These are phyloP conservation scores for Acronicta aceris DNA, from an alignment of 2,888 invertebrate genomes.

Conservation along the genomic window DNA sequence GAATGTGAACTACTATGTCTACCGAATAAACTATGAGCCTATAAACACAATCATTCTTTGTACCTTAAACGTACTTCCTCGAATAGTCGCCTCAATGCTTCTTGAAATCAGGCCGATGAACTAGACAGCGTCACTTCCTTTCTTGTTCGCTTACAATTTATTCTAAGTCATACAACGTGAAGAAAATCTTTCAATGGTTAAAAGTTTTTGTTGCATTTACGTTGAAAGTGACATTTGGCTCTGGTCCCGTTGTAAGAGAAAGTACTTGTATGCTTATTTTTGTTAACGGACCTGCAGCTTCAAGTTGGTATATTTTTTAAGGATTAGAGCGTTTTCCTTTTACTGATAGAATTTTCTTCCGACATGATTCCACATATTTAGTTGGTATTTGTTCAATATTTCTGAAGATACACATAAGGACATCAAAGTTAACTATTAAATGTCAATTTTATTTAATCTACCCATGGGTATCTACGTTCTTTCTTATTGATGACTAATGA, in stretches of 20 bases:
- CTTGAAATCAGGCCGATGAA: conserved; percentile 82
- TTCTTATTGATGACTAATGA: too few relatives aligned
- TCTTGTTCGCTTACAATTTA: conserved; percentile 58
- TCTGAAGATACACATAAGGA: too few relatives aligned
- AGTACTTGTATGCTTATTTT: conserved; percentile 36
- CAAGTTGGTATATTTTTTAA: too few relatives aligned
- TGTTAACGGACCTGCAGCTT: background rate
- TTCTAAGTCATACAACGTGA: conserved; percentile 27
- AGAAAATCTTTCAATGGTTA: conserved; percentile 31
- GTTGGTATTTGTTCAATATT: too few relatives aligned
- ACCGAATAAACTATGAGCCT: conserved; percentile 47
- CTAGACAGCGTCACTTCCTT: conserved; percentile 81
- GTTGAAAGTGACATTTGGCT: conserved; percentile 48
- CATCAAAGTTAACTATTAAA: too few relatives aligned
- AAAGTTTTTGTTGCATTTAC: conserved; percentile 38
- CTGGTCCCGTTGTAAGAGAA: conserved; percentile 46
- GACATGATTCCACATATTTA: too few relatives aligned
- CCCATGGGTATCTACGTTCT: too few relatives aligned
- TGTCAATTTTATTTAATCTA: too few relatives aligned
- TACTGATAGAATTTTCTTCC: too few relatives aligned
- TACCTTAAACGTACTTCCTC: conserved; percentile 74
- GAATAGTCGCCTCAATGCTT: conserved; percentile 69
- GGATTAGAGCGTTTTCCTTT: too few relatives aligned
- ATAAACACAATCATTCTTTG: conserved; percentile 52
- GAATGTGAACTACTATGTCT: conserved; percentile 20